These are phyloP conservation scores for Eidolon helvum DNA, from an alignment of 2,113 vertebrate species.

Conservation along the genomic window DNA sequence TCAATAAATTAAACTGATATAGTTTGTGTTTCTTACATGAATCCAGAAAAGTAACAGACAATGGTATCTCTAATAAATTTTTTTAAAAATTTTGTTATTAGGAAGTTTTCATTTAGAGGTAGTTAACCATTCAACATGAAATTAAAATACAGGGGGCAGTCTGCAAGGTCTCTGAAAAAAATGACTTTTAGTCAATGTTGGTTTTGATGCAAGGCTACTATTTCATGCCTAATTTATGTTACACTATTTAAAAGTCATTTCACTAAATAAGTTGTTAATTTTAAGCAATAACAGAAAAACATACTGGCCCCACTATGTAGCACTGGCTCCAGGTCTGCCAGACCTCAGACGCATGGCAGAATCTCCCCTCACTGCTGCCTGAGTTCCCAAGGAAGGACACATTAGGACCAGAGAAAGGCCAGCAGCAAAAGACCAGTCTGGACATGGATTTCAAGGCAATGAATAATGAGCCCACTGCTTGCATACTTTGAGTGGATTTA, in stretches of 20 bases:
- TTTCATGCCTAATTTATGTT: not conserved
- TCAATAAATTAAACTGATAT: not conserved
- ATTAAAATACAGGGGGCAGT: not conserved
- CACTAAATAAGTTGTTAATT: not conserved
- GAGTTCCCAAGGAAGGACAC: too few species aligned
- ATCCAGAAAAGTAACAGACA: not conserved
- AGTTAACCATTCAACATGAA: not conserved
- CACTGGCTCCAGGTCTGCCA: not conserved
- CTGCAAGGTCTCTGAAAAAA: not conserved
- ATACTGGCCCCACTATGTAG: not conserved
- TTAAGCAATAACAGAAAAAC: not conserved
- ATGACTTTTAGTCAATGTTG: not conserved
- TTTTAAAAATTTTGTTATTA: not conserved
- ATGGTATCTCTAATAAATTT: not conserved
- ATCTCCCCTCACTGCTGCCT: too few species aligned
- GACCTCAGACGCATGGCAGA: too few species aligned
- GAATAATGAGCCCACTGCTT: not conserved
- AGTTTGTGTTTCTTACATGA: not conserved
- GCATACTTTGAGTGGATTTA: not conserved
- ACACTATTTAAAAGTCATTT: not conserved
- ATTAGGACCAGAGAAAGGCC: too few species aligned
- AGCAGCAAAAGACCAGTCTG: too few species aligned
- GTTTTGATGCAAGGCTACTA: not conserved
- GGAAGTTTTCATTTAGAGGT: not conserved
- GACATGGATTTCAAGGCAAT: too few species aligned